Percentiles rank a stretch among this genome's conserved stretches.
These are phyloP conservation scores for Hydropotes inermis DNA, from an alignment of 2,113 vertebrate genomes.

Conservation along the genomic window DNA sequence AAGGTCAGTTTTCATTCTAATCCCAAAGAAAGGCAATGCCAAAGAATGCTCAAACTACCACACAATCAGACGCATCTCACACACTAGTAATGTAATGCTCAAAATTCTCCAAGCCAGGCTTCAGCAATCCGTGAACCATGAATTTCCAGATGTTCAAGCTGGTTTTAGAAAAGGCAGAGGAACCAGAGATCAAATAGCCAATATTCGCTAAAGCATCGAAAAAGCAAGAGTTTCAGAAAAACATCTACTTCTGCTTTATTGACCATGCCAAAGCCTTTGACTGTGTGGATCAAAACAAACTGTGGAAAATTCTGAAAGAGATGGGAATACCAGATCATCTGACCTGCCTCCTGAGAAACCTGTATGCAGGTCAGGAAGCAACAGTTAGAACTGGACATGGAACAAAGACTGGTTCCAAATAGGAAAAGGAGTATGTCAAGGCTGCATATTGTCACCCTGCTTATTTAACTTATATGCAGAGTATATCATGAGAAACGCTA, in stretches of 20 bases:
- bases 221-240: not conserved
- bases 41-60: not conserved
- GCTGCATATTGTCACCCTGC: not conserved
- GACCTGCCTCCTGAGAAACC: not conserved
- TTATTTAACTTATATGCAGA: not conserved
- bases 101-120: not conserved
- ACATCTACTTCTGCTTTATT: not conserved
- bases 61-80: not conserved
- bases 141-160: not conserved
- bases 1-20: not conserved
- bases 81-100: fast-evolving
- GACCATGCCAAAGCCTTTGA: not conserved
- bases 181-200: not conserved
- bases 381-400: not conserved
- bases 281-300: not conserved
- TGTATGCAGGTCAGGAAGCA: not conserved
- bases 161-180: not conserved
- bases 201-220: fast-evolving
- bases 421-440: not conserved
- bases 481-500: not conserved
- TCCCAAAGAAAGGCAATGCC: not conserved
- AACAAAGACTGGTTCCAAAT: not conserved
- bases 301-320: not conserved
- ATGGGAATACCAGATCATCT: not conserved
- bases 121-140: fast-evolving